Evolutionary conservation across 2,113 vertebrate species (phyloP).

Genomic region (Datnioides undecimradiatus): DNA sequence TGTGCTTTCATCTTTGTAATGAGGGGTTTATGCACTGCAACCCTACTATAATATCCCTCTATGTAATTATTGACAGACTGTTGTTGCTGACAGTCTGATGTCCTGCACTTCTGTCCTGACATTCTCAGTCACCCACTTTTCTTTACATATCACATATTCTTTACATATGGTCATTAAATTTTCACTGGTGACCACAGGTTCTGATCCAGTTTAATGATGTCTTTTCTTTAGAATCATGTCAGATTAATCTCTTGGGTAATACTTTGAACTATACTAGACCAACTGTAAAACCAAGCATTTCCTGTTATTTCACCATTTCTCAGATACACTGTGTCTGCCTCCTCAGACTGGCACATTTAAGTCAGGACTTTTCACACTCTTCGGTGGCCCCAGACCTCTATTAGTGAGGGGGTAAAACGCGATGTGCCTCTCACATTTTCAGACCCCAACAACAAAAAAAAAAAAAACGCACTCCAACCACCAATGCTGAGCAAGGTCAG

Average conservation of each 20-base stretch:
- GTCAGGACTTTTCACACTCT: constrained; percentile 56
- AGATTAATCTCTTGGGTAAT: not conserved
- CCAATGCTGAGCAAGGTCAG: constrained; percentile 75
- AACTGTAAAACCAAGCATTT: constrained; percentile 45
- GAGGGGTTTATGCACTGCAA: too few species aligned
- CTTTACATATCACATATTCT: too few species aligned
- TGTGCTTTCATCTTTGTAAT: too few species aligned
- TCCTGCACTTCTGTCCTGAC: too few species aligned
- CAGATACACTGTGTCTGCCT: not conserved
- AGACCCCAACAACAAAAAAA: constrained; percentile 56
- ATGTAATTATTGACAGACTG: too few species aligned
- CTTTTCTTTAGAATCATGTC: constrained; percentile 2
- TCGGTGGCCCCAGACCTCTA: constrained; percentile 58
- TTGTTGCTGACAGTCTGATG: too few species aligned
- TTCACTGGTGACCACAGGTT: too few species aligned
- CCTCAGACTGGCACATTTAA: constrained; percentile 42
- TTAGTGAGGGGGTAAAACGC: constrained; percentile 70
- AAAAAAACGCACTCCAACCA: constrained; percentile 61
- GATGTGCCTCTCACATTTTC: constrained; percentile 70
- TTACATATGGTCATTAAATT: too few species aligned
- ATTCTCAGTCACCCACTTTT: too few species aligned
- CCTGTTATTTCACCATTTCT: constrained; percentile 37
- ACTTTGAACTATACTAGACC: constrained; percentile 33
- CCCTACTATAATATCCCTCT: too few species aligned
- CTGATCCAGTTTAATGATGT: too few species aligned